phyloP scores from a whole-genome alignment of 2,113 vertebrate species.

The Rousettus leschenaultii region DNA sequence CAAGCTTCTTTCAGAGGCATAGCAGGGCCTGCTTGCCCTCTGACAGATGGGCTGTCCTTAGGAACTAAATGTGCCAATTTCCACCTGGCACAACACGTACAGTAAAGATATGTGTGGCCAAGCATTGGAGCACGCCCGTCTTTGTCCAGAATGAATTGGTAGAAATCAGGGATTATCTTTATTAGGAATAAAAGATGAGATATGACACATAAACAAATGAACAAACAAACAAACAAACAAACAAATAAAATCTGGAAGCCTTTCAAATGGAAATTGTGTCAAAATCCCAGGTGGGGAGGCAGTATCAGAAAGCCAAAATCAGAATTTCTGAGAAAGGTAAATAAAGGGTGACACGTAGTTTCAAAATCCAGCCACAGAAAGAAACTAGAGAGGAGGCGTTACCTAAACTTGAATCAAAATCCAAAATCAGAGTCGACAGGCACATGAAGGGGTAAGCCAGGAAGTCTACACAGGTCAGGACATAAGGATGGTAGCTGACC shows the following conservation, averaged over 20 bases:
- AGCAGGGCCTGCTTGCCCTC: neutral
- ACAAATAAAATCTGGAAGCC: neutral
- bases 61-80: neutral
- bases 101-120: neutral
- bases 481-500: neutral
- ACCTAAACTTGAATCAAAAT: slow-evolving; percentile 34
- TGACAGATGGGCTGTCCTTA: neutral
- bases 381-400: neutral
- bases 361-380: slow-evolving; percentile 14
- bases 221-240: neutral
- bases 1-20: neutral
- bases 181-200: neutral
- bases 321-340: neutral
- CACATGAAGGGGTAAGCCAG: neutral
- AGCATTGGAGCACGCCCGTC: neutral
- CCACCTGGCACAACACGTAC: neutral
- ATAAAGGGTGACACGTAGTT: slow-evolving; percentile 33
- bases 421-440: slow-evolving; percentile 32
- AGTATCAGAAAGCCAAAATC: slow-evolving; percentile 16
- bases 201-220: neutral
- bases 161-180: neutral
- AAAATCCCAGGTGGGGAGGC: slow-evolving; percentile 8
- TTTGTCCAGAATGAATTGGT: neutral
- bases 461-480: neutral
- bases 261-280: neutral